These are phyloP conservation scores for Pecten maximus DNA, from an alignment of 2,888 invertebrate species.

Conservation along the genomic window DNA sequence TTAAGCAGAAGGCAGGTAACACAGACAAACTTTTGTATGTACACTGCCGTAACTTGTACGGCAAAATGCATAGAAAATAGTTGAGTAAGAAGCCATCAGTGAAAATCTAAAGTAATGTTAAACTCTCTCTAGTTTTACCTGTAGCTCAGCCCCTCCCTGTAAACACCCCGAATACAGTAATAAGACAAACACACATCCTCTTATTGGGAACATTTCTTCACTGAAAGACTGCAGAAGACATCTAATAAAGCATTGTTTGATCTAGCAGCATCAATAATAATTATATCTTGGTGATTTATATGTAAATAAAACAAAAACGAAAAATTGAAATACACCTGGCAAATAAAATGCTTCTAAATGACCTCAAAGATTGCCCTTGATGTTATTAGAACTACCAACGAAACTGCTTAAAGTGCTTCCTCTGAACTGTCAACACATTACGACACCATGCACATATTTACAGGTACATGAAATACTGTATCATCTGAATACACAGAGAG, in stretches of 20 bases:
- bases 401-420: too few relatives aligned
- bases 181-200: background rate
- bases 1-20: background rate
- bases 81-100: background rate
- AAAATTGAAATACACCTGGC: too few relatives aligned
- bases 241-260: background rate
- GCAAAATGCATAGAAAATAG: slow-evolving; percentile 2
- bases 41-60: background rate
- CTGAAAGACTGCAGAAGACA: background rate
- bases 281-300: too few relatives aligned
- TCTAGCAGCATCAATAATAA: too few relatives aligned
- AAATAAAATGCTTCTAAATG: too few relatives aligned
- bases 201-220: background rate
- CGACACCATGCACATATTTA: too few relatives aligned
- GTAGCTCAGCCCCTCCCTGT: background rate
- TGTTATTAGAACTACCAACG: too few relatives aligned
- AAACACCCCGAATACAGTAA: background rate
- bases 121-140: background rate
- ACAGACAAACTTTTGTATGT: background rate
- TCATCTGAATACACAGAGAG: too few relatives aligned
- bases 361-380: too few relatives aligned
- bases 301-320: too few relatives aligned
- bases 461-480: too few relatives aligned
- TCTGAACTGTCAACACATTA: too few relatives aligned
- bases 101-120: background rate